A percentile compares a stretch with the other conserved stretches of the same genome.
These are phyloP conservation scores for Gryllus bimaculatus DNA, from an alignment of 1,140 invertebrate species.

Conservation along the genomic window DNA sequence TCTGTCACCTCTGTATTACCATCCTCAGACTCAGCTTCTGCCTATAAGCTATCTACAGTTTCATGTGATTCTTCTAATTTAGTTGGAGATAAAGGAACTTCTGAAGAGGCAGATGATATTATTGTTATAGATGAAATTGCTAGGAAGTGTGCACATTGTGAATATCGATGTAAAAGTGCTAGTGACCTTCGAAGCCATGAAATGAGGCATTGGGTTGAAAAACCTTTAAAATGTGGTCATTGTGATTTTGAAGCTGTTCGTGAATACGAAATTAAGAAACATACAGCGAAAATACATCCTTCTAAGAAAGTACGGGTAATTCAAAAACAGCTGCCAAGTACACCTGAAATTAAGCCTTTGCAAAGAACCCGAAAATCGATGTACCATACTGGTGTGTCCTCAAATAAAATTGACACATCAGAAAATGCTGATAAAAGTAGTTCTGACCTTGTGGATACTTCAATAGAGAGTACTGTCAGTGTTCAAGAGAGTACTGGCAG, in stretches of 20 bases:
- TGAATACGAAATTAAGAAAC: constrained; percentile 19
- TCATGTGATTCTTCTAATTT: no score
- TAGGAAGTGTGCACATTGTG: constrained; percentile 16
- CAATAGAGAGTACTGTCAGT: no score
- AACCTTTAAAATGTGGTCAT: constrained; percentile 19
- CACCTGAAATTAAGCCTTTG: constrained; percentile 15
- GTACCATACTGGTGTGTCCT: neutral
- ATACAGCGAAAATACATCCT: constrained; percentile 16
- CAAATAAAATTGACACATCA: neutral
- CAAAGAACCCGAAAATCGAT: neutral
- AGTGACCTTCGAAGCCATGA: constrained; percentile 16
- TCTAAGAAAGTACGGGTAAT: constrained; percentile 4
- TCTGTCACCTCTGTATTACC: no score
- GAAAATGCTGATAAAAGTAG: neutral
- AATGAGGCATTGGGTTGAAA: constrained; percentile 20
- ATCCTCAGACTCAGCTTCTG: no score
- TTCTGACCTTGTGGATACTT: neutral
- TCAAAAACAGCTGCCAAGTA: constrained; percentile 10
- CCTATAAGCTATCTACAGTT: no score
- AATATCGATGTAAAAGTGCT: constrained; percentile 3
- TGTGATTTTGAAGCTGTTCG: constrained; percentile 17
- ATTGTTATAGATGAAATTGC: neutral
- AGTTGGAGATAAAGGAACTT: neutral
- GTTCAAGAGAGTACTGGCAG: neutral
- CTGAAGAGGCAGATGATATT: neutral